These are phyloP conservation scores for Drosophila anomalata DNA, from an alignment of 2,888 invertebrate species.

Conservation along the genomic window DNA sequence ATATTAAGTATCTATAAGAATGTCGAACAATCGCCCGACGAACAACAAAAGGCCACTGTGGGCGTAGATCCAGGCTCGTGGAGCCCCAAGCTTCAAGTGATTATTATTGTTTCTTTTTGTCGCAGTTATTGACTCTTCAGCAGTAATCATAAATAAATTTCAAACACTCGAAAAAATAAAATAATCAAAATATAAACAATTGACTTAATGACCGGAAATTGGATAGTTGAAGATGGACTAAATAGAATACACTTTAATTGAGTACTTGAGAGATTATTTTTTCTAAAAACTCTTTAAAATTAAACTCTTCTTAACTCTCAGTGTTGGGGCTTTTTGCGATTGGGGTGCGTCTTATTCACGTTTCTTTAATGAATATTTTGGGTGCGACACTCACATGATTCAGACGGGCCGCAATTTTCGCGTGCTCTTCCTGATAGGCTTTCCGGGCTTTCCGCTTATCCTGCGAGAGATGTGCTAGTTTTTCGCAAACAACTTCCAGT, in stretches of 20 bases:
- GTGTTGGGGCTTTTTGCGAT: constrained; percentile 8
- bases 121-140: constrained; percentile 25
- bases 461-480: constrained; percentile 91
- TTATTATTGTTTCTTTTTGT: constrained; percentile 25
- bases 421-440: constrained; percentile 94
- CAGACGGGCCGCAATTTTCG: constrained; percentile 91
- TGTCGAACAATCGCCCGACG: constrained; percentile 27
- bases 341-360: constrained; percentile 27
- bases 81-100: constrained; percentile 22
- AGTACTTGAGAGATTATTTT: background rate
- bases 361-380: constrained; percentile 15
- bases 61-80: constrained; percentile 17
- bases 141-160: constrained; percentile 36
- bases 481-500: constrained; percentile 92
- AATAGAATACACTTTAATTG: too few species aligned
- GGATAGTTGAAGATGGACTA: background rate
- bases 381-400: constrained; percentile 87
- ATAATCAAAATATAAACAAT: background rate
- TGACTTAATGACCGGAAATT: background rate
- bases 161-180: constrained; percentile 17
- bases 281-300: background rate
- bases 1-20: constrained; percentile 25
- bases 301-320: background rate
- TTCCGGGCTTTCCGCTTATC: constrained; percentile 95
- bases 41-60: constrained; percentile 33